A percentile compares a stretch with the other conserved stretches of the same genome.
Evolutionary conservation across 2,888 invertebrate genomes (phyloP).

Genomic region (Meghimatium bilineatum): DNA sequence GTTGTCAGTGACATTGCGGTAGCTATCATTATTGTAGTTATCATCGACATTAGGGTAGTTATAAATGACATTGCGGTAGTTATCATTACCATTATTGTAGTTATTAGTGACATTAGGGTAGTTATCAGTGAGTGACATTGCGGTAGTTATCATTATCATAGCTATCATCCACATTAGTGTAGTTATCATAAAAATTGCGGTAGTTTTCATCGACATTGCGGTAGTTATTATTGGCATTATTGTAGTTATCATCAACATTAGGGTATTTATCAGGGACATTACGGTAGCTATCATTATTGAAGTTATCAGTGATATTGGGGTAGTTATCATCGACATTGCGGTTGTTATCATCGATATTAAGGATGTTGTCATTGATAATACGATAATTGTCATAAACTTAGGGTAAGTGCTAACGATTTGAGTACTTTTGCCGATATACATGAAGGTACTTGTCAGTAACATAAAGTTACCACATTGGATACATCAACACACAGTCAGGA

Average conservation of each 20-base stretch:
- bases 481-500: too few relatives aligned
- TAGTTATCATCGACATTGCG: too few relatives aligned
- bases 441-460: too few relatives aligned
- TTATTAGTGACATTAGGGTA: background rate
- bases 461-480: too few relatives aligned
- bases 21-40: background rate
- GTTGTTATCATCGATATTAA: too few relatives aligned
- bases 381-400: background rate
- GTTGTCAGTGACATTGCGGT: too few relatives aligned
- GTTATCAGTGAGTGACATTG: too few relatives aligned
- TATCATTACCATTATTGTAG: background rate
- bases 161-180: constrained; percentile 1
- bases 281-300: background rate
- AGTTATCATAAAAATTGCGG: background rate
- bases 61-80: background rate
- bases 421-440: too few relatives aligned
- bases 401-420: too few relatives aligned
- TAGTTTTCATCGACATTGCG: background rate
- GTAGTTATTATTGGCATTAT: background rate
- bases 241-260: background rate
- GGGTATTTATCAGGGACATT: background rate
- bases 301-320: background rate
- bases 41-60: background rate
- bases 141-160: background rate
- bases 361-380: background rate